Evolutionary conservation across 2,888 invertebrate genomes (phyloP), one percentile per base, ranked within the genome.

Genomic region (Netelia fuscicornis): DNA sequence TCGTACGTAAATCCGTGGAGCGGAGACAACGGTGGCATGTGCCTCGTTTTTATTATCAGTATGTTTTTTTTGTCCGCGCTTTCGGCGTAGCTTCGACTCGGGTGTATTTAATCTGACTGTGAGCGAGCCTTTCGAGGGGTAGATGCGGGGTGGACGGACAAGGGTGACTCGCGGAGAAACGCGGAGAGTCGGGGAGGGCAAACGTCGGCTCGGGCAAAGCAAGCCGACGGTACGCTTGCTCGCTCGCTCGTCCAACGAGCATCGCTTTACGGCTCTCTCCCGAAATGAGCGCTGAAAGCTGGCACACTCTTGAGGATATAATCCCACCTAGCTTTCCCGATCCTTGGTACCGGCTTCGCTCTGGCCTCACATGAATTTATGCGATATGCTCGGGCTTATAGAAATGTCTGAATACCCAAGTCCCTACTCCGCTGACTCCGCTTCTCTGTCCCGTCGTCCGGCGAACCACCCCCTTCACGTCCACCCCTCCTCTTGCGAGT

Each of bases 221-320:
- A 65, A 72, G 37, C 17, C 62, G 42, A 30, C 44, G 44, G 80
- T 48, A 30, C 65, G 68, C 78, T 67, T 67, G 68, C 67, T 25
- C 25, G 72, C 30, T 17, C 64, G 72, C 77, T 67, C 77, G 68
- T 58, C 72, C 74, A 68, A 80, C 86, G 86, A 86, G 30, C 82
- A 87, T 81, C 88, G 87, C 87, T 89, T 88, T 89, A 88, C 88
- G 84, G 89, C 88, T 89, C 87, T 89, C 88, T 89, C 88, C 88
- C 90, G 89, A 90, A 92, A 91, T 90, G 91, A 90, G 90, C 90
- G 90, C 87, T 91, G 91, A 91, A 91, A 92, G 90, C 91, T 90
- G 89, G 90, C 90, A 90, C 92, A 91, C 92, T 92, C 91, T 92
- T 90, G 90, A 92, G 90, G 88, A 92, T 90, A 91, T 92, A 92